These are phyloP conservation scores for Microtus ochrogaster DNA, from an alignment of 2,113 vertebrate genomes.

Conservation along the genomic window DNA sequence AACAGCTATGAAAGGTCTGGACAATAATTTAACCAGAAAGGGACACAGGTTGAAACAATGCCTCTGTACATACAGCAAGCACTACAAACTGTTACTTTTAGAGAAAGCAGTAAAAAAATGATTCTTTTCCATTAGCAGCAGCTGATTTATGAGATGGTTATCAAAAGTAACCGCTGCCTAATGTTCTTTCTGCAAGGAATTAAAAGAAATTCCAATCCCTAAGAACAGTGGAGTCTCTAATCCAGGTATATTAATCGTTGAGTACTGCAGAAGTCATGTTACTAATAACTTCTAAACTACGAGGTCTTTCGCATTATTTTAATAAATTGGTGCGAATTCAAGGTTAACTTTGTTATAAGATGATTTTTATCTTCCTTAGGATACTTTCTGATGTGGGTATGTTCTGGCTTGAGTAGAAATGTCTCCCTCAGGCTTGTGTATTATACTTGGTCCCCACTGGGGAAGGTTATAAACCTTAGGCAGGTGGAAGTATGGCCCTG, in stretches of 20 bases:
- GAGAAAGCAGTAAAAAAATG: not conserved
- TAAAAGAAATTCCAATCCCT: not conserved
- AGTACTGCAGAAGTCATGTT: not conserved
- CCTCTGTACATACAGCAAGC: not conserved
- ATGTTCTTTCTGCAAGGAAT: not conserved
- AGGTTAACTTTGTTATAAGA: not conserved
- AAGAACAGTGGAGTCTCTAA: not conserved
- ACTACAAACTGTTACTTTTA: not conserved
- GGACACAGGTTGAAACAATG: not conserved
- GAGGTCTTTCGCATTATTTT: not conserved
- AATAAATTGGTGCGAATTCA: constrained; percentile 1
- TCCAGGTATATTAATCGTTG: not conserved
- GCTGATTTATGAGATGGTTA: not conserved
- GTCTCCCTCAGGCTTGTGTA: not conserved
- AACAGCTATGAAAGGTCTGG: not conserved
- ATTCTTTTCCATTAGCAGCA: not conserved
- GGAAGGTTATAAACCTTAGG: not conserved
- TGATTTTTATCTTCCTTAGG: not conserved
- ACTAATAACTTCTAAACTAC: not conserved
- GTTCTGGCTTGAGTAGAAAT: not conserved
- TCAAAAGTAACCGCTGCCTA: not conserved
- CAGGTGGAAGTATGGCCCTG: not conserved
- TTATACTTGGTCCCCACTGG: not conserved
- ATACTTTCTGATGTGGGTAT: not conserved
- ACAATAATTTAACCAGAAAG: not conserved